Evolutionary conservation across 2,113 vertebrate species (phyloP).

Genomic region (Naja naja): DNA sequence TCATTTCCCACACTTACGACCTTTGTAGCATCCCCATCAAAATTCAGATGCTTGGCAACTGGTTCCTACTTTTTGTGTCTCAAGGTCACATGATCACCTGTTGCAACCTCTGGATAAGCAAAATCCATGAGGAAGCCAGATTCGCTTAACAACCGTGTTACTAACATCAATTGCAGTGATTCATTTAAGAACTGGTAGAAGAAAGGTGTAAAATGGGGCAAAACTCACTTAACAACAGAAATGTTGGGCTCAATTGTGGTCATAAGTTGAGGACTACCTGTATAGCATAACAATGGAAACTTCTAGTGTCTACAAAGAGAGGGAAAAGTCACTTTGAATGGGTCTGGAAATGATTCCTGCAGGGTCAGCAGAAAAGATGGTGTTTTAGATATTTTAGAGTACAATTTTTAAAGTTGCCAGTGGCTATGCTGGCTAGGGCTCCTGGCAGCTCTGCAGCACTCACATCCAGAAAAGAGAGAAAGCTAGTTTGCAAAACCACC

Average conservation of each 20-base stretch:
- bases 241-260: too few relatives aligned
- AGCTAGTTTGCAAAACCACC: not conserved
- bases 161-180: too few relatives aligned
- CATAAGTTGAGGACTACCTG: too few relatives aligned
- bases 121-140: too few relatives aligned
- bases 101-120: too few relatives aligned
- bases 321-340: not conserved
- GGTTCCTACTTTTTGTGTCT: too few relatives aligned
- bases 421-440: not conserved
- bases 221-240: too few relatives aligned
- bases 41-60: too few relatives aligned
- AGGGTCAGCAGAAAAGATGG: not conserved
- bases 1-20: not conserved
- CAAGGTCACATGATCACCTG: too few relatives aligned
- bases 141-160: not conserved
- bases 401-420: not conserved
- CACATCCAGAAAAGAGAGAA: not conserved
- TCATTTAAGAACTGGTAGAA: too few relatives aligned
- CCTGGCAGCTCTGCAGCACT: not conserved
- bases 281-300: not conserved
- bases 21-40: too few relatives aligned
- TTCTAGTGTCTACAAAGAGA: not conserved
- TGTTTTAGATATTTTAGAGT: not conserved
- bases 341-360: not conserved
- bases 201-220: too few relatives aligned